Base-by-base conservation (phyloP, 2,113 vertebrate genomes). In the Raja brachyura region DNA sequence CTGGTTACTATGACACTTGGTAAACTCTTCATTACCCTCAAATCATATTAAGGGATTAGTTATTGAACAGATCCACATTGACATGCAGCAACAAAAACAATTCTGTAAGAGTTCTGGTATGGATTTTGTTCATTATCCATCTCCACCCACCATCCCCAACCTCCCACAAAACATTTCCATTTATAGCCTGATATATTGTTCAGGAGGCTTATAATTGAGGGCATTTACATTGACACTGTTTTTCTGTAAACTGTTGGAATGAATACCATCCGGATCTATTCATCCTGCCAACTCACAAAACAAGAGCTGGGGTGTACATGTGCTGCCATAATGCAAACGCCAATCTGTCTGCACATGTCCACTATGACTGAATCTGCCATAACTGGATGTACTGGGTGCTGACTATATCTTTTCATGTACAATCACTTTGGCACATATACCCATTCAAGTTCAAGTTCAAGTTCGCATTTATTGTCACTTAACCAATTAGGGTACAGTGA, bases 21-120 rank as follows among this genome's bases (percentile, higher is more conserved):
- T 73, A 92, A 92, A 92, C 68, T 70, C 39, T 68, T 70, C 88
- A 73, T 92, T 92, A 54, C 63, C 68, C 66, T 92, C 90, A 96
- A 95, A 94, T 95, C 94, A 95, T 94, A 95, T 96, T 95, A 95
- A 95, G 94, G 94, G 94, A 95, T 96, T 95, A 95, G 86, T 93
- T 94, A 94, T 94, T 94, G 93, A 95, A 94, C 93, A 92, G 93
- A 94, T 93, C 93, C 93, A 93, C 94, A 94, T 93, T 95, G 94
- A 95, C 94, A 93, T 93, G 94, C 94, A 93, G 93, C 94, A 94
- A 88, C 83, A 86, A 63, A 88, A 63, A 63, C 11, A 88, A n/a
- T 66, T 85, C 54, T 85, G 6, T 61, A 63, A 33, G 13, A 18
- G 28, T 66, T 83, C 79, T 28, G 79, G 48, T 59, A 83, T 59